A percentile compares a stretch with the other conserved stretches of the same genome.
These are phyloP conservation scores for Dromius quadrimaculatus DNA, from an alignment of 2,888 invertebrate species.

Conservation along the genomic window DNA sequence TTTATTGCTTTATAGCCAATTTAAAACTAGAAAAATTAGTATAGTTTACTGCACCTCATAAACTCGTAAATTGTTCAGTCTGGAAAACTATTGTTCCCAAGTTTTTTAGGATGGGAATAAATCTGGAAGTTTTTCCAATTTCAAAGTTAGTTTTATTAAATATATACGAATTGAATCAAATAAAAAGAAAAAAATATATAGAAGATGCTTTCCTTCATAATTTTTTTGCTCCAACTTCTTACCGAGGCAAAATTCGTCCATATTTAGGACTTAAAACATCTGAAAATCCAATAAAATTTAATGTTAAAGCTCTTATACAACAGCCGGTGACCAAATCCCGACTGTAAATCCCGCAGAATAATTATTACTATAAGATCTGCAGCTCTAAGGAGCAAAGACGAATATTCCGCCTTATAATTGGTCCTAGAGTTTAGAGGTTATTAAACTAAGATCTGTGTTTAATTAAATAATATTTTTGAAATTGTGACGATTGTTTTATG, in stretches of 20 bases:
- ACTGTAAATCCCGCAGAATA: slow-evolving; percentile 43
- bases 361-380: slow-evolving; percentile 12
- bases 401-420: slow-evolving; percentile 23
- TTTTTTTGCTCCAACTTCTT: slow-evolving; percentile 5
- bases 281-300: slow-evolving; percentile 48
- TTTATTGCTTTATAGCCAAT: slow-evolving; percentile 36
- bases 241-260: slow-evolving; percentile 31
- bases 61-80: slow-evolving; percentile 7
- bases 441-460: slow-evolving; percentile 37
- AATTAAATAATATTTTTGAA: slow-evolving; percentile 38
- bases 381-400: neutral
- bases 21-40: slow-evolving; percentile 34
- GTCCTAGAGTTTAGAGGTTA: slow-evolving; percentile 26
- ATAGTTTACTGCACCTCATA: slow-evolving; percentile 21
- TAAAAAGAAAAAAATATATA: no score
- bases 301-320: slow-evolving; percentile 46
- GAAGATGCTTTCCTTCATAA: no score
- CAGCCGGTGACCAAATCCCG: slow-evolving; percentile 36
- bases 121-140: neutral
- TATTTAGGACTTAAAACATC: slow-evolving; percentile 36
- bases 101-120: neutral
- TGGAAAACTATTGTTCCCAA: neutral
- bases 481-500: neutral
- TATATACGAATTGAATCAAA: no score
- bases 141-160: no score